Conservation (phyloP, 1,140 invertebrate genomes). For the Epicauta chinensis region DNA sequence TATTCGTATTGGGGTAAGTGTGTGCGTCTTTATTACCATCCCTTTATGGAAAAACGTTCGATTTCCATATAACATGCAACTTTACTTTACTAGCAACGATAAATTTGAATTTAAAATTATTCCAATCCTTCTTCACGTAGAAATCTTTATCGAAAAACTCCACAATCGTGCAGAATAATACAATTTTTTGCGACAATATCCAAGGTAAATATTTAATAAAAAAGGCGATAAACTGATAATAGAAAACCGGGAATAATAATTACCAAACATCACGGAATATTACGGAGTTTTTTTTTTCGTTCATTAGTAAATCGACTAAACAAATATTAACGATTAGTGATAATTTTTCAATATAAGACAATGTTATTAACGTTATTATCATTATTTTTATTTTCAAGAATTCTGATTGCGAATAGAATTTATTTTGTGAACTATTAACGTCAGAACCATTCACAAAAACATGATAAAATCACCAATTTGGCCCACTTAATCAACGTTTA, state of each 20-base stretch:
- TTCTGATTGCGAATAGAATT: no score
- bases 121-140: background rate
- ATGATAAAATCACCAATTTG: no score
- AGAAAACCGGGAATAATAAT: background rate
- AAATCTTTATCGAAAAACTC: background rate
- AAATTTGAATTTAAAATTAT: background rate
- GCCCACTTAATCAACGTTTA: no score
- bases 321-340: background rate
- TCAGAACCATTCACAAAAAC: no score
- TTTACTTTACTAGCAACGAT: background rate
- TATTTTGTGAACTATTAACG: no score
- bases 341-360: no score
- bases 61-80: constrained; percentile 2
- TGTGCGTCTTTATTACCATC: no score
- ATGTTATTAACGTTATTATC: no score
- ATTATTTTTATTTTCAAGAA: no score
- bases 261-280: background rate
- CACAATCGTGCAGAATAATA: no score
- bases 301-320: background rate
- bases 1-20: no score
- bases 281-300: background rate
- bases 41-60: no score
- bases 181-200: background rate
- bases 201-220: background rate
- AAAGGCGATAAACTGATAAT: background rate